Evolutionary conservation across 2,888 invertebrate species (phyloP).

Genomic region (Cosmorhoe ocellata): DNA sequence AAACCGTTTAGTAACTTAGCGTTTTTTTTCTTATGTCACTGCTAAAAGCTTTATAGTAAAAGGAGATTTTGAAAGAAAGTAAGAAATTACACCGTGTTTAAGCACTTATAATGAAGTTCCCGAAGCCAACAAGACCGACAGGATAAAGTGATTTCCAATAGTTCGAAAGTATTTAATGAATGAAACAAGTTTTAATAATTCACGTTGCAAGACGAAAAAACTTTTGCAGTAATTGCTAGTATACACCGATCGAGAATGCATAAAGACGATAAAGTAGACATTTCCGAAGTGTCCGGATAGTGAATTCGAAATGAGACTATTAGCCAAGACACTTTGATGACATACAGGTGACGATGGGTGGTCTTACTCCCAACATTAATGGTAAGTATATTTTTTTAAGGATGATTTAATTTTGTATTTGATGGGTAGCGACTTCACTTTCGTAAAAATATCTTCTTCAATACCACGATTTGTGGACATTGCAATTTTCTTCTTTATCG

Average conservation of each 20-base stretch:
- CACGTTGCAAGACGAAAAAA: conserved; percentile 21
- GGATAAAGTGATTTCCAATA: conserved; percentile 6
- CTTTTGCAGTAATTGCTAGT: conserved; percentile 23
- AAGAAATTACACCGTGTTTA: too few species aligned
- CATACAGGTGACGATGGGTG: conserved; percentile 30
- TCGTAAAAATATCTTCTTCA: too few species aligned
- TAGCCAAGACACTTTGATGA: conserved; percentile 42
- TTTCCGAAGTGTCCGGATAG: conserved; percentile 34
- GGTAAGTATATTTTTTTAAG: not conserved
- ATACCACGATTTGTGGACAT: too few species aligned
- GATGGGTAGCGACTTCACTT: too few species aligned
- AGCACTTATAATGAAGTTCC: too few species aligned
- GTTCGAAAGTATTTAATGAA: conserved; percentile 7
- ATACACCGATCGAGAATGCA: conserved; percentile 20
- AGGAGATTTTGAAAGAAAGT: too few species aligned
- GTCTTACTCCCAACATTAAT: conserved; percentile 7
- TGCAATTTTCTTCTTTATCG: too few species aligned
- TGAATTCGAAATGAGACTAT: conserved; percentile 46
- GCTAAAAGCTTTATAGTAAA: too few species aligned
- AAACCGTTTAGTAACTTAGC: too few species aligned
- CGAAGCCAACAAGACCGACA: not conserved
- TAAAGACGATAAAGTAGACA: conserved; percentile 26
- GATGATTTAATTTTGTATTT: too few species aligned
- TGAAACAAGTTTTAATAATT: conserved; percentile 11
- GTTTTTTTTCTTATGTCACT: too few species aligned